phyloP scores from a whole-genome alignment of 2,797 vertebrate genomes.

The Melanotaenia boesemani region DNA sequence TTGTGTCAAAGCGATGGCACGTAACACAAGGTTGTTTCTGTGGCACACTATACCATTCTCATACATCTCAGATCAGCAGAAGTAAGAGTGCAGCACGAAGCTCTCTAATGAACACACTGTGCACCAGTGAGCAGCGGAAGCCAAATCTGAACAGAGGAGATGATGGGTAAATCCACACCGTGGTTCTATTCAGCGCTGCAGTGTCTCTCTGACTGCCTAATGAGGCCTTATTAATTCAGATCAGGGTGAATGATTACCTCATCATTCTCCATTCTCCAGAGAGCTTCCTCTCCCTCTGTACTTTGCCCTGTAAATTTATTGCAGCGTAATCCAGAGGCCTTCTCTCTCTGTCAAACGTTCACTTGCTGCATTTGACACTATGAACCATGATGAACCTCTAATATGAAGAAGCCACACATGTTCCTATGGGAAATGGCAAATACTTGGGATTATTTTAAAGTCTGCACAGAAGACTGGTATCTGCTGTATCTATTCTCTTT shows the following conservation, averaged over 20 bases:
- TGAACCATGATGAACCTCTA: conserved; percentile 32
- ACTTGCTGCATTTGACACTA: conserved; percentile 21
- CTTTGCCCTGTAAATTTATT: conserved; percentile 71
- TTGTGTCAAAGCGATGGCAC: conserved; percentile 23
- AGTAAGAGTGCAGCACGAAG: conserved; percentile 42
- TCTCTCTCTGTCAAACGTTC: conserved; percentile 47
- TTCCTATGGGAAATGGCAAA: conserved; percentile 52
- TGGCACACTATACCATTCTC: conserved; percentile 17
- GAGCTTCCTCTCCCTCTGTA: conserved; percentile 64
- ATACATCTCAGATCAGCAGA: conserved; percentile 40
- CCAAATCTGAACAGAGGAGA: conserved; percentile 57
- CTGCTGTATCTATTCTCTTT: conserved; percentile 72
- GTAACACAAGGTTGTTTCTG: conserved; percentile 18
- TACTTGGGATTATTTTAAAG: conserved; percentile 59
- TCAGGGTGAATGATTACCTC: conserved; percentile 84
- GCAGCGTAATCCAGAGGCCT: conserved; percentile 52
- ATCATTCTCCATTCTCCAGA: conserved; percentile 79
- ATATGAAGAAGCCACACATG: conserved; percentile 53
- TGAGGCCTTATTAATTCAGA: conserved; percentile 85
- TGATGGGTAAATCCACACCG: conserved; percentile 66
- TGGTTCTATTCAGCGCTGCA: conserved; percentile 68
- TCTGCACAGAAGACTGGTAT: conserved; percentile 57
- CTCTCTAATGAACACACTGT: conserved; percentile 54
- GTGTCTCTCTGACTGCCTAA: conserved; percentile 76
- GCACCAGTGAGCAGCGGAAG: conserved; percentile 47